Conservation (phyloP, 1,140 invertebrate species). For the Hermatobates lingyangjiaoensis region DNA sequence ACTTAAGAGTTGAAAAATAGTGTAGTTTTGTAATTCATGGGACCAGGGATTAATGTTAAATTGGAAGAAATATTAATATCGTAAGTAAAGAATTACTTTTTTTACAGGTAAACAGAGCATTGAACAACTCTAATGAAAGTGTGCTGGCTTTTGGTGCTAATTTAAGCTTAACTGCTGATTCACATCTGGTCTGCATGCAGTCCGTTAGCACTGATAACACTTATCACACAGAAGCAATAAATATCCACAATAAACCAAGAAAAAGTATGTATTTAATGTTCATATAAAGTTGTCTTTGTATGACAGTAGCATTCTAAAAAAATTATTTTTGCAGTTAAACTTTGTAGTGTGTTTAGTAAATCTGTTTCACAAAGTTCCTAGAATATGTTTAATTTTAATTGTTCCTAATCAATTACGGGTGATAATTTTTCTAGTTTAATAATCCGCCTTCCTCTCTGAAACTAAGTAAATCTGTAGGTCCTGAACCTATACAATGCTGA, state of each 20-base stretch:
- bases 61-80: slow-evolving; percentile 1
- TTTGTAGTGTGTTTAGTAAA: too few species aligned
- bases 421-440: too few species aligned
- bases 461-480: too few species aligned
- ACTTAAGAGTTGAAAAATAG: too few species aligned
- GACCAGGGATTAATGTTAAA: neutral
- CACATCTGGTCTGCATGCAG: slow-evolving; percentile 76
- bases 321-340: too few species aligned
- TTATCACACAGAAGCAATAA: slow-evolving; percentile 69
- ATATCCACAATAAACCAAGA: slow-evolving; percentile 62
- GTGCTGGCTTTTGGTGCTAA: slow-evolving; percentile 67
- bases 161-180: slow-evolving; percentile 62
- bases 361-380: too few species aligned
- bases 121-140: slow-evolving; percentile 68
- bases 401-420: too few species aligned
- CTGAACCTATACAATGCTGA: too few species aligned
- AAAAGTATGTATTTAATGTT: slow-evolving; percentile 47
- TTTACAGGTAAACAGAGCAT: slow-evolving; percentile 46
- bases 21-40: neutral
- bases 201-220: slow-evolving; percentile 44
- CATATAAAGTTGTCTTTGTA: too few species aligned
- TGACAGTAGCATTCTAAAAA: too few species aligned
- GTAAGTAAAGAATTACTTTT: slow-evolving; percentile 8
- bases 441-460: too few species aligned
- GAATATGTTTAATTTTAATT: too few species aligned